These are phyloP conservation scores for Bradynema listronoti DNA, from an alignment of 1,140 invertebrate genomes.

Conservation along the genomic window DNA sequence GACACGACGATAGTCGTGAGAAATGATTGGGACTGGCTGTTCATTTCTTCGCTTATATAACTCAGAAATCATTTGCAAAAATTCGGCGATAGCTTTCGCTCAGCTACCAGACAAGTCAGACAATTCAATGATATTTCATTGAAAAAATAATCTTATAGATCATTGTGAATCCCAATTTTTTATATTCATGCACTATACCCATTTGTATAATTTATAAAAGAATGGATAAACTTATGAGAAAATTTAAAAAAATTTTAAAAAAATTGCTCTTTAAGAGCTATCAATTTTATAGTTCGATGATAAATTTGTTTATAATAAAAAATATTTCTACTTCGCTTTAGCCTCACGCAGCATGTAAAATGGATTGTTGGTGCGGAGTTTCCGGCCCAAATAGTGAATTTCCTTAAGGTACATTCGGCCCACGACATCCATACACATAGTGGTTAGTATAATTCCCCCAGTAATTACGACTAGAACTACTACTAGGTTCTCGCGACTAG, in stretches of 20 bases:
- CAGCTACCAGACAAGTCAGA: too few relatives aligned
- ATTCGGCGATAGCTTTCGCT: too few relatives aligned
- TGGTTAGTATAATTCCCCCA: conserved; percentile 55
- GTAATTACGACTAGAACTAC: conserved; percentile 37
- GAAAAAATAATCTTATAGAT: too few relatives aligned
- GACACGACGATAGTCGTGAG: too few relatives aligned
- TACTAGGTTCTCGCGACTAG: conserved; percentile 40
- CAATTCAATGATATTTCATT: too few relatives aligned
- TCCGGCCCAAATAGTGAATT: conserved; percentile 55
- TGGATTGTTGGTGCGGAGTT: conserved; percentile 54
- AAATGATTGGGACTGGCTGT: too few relatives aligned
- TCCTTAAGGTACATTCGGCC: conserved; percentile 57
- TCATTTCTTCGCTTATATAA: too few relatives aligned
- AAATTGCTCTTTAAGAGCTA: too few relatives aligned
- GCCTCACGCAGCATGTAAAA: conserved; percentile 55
- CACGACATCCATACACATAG: conserved; percentile 56
- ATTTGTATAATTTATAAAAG: background rate
- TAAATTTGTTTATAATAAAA: too few relatives aligned
- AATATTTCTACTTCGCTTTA: conserved; percentile 51
- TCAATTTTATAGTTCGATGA: too few relatives aligned
- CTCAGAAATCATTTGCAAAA: too few relatives aligned
- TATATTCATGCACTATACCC: background rate
- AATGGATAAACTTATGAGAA: background rate
- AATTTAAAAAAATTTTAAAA: background rate
- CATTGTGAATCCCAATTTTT: background rate